Evolutionary conservation across 2,797 vertebrate species (phyloP).

Genomic region (Hephaestus fuliginosus): DNA sequence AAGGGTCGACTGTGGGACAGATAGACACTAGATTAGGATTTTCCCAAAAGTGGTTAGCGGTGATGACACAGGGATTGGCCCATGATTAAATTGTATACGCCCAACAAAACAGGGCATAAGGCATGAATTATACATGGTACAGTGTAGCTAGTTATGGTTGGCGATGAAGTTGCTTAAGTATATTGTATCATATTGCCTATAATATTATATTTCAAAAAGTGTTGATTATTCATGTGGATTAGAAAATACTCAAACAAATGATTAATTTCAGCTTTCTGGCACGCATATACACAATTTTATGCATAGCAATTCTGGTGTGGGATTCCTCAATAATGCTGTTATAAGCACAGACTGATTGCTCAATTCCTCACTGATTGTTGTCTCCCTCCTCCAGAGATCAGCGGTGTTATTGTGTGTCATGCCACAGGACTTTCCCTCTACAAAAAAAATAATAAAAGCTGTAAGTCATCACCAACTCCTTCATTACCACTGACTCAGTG

Average conservation of each 20-base stretch:
- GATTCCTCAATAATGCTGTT: slow-evolving; percentile 6
- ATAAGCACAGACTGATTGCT: neutral
- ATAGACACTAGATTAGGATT: slow-evolving; percentile 67
- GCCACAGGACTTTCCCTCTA: slow-evolving; percentile 25
- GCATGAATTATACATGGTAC: neutral
- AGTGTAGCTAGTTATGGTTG: neutral
- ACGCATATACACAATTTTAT: neutral
- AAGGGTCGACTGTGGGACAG: slow-evolving; percentile 58
- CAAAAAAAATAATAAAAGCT: neutral
- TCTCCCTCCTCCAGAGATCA: neutral
- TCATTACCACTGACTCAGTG: slow-evolving; percentile 35
- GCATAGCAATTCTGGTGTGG: neutral
- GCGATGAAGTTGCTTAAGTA: neutral
- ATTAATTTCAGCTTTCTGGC: neutral
- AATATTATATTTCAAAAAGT: neutral
- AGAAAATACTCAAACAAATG: neutral
- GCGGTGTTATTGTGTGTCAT: slow-evolving; percentile 15
- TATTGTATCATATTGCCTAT: too few species aligned
- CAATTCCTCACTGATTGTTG: neutral
- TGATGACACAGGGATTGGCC: slow-evolving; percentile 61
- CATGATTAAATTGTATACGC: slow-evolving; percentile 43
- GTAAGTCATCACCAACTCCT: slow-evolving; percentile 29
- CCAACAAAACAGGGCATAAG: slow-evolving; percentile 21
- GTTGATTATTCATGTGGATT: slow-evolving; percentile 1
- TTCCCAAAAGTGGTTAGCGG: slow-evolving; percentile 51